Percentiles rank a stretch among this genome's conserved stretches.
These are phyloP conservation scores for Megalurothrips usitatus DNA, from an alignment of 2,888 invertebrate species.

Conservation along the genomic window DNA sequence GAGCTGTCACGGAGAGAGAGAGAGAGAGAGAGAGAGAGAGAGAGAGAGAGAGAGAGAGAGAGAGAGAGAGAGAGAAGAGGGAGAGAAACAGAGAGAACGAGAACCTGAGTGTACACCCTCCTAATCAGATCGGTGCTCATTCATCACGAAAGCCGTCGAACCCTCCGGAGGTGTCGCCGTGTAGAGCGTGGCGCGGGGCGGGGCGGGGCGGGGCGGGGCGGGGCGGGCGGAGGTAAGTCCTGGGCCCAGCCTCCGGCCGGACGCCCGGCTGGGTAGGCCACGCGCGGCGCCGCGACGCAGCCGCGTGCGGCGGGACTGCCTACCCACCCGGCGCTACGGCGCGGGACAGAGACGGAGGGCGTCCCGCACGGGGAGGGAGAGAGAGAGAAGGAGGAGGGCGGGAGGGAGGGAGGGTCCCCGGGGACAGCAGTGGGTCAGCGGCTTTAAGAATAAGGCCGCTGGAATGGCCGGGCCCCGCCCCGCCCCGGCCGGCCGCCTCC, in stretches of 20 bases:
- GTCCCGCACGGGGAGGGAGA: too few species aligned
- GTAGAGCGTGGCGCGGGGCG: neutral
- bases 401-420: too few species aligned
- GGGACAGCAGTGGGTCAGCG: neutral
- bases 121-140: neutral
- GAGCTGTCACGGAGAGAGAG: too few species aligned
- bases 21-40: neutral
- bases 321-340: neutral
- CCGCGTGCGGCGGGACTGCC: neutral
- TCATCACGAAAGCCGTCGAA: neutral
- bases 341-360: too few species aligned
- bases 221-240: neutral
- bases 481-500: neutral
- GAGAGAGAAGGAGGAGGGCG: too few species aligned
- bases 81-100: too few species aligned
- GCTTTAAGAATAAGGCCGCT: neutral
- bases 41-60: neutral
- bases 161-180: too few species aligned
- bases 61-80: neutral
- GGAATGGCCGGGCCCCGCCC: neutral
- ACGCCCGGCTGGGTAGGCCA: neutral
- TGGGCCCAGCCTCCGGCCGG: neutral
- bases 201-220: neutral
- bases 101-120: neutral
- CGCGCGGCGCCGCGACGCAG: neutral